These are phyloP conservation scores for Mesoclemmys tuberculata DNA, from an alignment of 2,113 vertebrate species.

Conservation along the genomic window DNA sequence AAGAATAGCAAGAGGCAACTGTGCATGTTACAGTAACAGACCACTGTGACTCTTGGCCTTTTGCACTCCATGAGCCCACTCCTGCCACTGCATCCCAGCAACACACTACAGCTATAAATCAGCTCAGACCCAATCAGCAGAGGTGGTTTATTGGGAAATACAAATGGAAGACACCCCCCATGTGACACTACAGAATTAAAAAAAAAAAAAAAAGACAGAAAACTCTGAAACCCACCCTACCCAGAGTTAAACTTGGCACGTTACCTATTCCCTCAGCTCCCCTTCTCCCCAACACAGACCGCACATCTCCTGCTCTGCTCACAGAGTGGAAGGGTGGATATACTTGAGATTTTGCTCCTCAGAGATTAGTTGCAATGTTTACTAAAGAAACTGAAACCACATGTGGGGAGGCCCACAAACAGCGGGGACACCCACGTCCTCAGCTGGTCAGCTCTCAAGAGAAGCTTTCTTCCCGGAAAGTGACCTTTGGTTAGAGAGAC, in stretches of 20 bases:
- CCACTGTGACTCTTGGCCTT: background rate
- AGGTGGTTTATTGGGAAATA: slow-evolving; percentile 5
- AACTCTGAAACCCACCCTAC: background rate
- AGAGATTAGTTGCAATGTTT: background rate
- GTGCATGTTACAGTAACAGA: background rate
- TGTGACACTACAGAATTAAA: background rate
- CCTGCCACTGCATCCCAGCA: background rate
- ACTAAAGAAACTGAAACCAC: background rate
- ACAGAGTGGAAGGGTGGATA: background rate
- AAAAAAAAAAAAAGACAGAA: background rate
- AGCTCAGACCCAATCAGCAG: background rate
- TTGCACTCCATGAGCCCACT: background rate
- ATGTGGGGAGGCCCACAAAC: background rate
- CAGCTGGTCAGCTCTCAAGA: background rate
- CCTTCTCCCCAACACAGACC: background rate
- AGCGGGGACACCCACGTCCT: background rate
- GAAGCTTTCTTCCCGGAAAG: background rate
- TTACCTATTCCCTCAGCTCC: background rate
- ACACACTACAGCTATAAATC: background rate
- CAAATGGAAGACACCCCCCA: background rate
- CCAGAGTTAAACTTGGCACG: background rate
- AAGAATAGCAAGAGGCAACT: background rate
- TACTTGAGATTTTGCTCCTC: background rate
- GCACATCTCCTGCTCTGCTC: background rate
- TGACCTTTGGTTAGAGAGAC: background rate